Conservation (phyloP, 2,888 invertebrate genomes). For the Xestia c-nigrum region DNA sequence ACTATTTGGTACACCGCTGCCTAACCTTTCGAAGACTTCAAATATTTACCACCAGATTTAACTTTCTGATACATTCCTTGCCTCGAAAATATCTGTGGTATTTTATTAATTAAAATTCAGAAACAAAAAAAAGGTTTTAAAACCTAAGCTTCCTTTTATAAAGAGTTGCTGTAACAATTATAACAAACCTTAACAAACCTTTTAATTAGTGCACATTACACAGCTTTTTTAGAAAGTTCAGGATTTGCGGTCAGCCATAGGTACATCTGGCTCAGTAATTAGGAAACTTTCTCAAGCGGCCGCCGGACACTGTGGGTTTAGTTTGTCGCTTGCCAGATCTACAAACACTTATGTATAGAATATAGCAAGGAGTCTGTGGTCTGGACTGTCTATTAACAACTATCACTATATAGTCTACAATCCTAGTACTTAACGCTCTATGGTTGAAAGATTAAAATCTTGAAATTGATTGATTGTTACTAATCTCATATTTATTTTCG, state of each 20-base stretch:
- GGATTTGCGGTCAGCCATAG: conserved; percentile 42
- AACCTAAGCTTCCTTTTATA: background rate
- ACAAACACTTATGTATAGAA: conserved; percentile 1
- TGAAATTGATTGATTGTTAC: background rate
- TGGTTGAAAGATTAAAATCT: background rate
- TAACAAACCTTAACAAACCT: background rate
- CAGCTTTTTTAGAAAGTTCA: conserved; percentile 19
- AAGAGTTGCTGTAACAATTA: background rate
- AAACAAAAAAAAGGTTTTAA: background rate
- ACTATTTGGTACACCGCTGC: no score
- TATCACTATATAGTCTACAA: background rate
- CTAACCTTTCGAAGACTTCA: background rate
- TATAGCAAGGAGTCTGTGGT: background rate
- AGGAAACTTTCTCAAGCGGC: conserved; percentile 51
- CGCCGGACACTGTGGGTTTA: conserved; percentile 35
- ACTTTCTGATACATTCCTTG: background rate
- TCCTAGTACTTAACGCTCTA: background rate
- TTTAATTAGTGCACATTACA: conserved; percentile 6
- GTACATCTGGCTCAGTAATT: conserved; percentile 57
- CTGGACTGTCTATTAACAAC: background rate
- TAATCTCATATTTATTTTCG: background rate
- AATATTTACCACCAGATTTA: background rate
- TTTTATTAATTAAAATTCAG: background rate
- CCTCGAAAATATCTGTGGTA: background rate
- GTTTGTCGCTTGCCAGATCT: conserved; percentile 48